Base-by-base conservation (phyloP, 1,140 invertebrate genomes). In the Drosophila baimaii region DNA sequence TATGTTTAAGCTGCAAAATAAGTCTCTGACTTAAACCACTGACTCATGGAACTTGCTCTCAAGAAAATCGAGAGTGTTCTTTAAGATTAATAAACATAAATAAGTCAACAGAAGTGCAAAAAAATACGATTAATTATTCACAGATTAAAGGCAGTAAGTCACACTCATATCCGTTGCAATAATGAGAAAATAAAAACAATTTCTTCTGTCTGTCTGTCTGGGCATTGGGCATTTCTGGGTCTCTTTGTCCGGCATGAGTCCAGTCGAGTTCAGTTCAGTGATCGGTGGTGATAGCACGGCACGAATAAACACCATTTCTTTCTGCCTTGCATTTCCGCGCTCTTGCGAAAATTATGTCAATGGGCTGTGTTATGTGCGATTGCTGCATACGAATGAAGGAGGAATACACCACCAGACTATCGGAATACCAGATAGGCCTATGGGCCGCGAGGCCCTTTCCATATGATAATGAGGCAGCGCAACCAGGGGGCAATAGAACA, bases 271-370 rank as follows among this genome's bases (percentile, higher is more conserved):
- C 52, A 41, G 52, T 57, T 31, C 35, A 31, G 35, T 59, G 55
- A 35, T 57, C 23, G 43, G 25, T 49, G 43, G 25, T 49, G 79
- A 73, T 81, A 81, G 57, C 59, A 35, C 17, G 52, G 35, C 70
- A 59, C 63, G 27, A 57, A 43, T 72, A 71, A 70, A 43, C 63
- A 59, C 63, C 76, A 84, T 79, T 72, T 77, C 66, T 73, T 35
- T 68, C 25, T 54, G 27, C n/a, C 66, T 62, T 59, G 37, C 55
- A 58, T 47, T 64, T 75, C 56, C 39, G 41, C 41, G 62, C 29
- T 83, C 68, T 88, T 79, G 84, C 72, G 65, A 79, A 84, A 81
- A 75, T 56, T 52, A 89, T 83, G 52, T 70, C 65, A 77, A 70
- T 70, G 56, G 49, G 57, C 70, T 59, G 55, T 68, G 55, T 68